Conservation (phyloP, 2,797 vertebrate genomes). For the Falco naumanni region DNA sequence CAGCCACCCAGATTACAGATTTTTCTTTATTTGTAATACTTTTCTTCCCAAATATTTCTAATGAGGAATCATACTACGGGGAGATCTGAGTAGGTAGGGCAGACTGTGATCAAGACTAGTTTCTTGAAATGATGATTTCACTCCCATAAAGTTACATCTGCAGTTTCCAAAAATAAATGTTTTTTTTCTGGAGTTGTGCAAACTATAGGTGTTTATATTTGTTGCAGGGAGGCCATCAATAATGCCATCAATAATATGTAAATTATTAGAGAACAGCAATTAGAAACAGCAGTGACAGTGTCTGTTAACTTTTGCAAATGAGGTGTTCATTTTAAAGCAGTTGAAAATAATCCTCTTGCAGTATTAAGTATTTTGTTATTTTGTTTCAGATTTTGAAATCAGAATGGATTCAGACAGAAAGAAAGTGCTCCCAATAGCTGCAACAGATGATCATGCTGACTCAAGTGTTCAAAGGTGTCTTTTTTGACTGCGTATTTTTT, state of each 20-base stretch:
- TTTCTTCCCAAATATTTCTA: not conserved
- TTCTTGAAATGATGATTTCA: not conserved
- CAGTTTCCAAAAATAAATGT: not conserved
- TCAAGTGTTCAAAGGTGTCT: slow-evolving; percentile 66
- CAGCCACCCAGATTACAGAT: not conserved
- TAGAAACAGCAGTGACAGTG: not conserved
- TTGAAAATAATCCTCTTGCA: not conserved
- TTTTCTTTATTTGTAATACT: not conserved
- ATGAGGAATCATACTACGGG: not conserved
- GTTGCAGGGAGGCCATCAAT: not conserved
- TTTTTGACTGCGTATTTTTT: not conserved
- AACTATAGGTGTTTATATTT: not conserved
- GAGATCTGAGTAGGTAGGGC: not conserved
- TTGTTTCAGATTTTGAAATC: slow-evolving; percentile 81
- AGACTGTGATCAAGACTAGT: not conserved
- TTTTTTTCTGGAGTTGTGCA: not conserved
- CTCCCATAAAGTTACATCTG: not conserved
- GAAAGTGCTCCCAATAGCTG: slow-evolving; percentile 58
- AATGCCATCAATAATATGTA: not conserved
- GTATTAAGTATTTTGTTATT: slow-evolving; percentile 18
- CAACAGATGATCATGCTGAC: slow-evolving; percentile 19
- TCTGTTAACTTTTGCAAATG: not conserved
- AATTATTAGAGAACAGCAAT: not conserved
- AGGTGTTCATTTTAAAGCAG: not conserved
- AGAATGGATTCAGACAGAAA: slow-evolving; percentile 72